Conservation (phyloP, 2,888 invertebrate genomes). For the Philereme vetulata region DNA sequence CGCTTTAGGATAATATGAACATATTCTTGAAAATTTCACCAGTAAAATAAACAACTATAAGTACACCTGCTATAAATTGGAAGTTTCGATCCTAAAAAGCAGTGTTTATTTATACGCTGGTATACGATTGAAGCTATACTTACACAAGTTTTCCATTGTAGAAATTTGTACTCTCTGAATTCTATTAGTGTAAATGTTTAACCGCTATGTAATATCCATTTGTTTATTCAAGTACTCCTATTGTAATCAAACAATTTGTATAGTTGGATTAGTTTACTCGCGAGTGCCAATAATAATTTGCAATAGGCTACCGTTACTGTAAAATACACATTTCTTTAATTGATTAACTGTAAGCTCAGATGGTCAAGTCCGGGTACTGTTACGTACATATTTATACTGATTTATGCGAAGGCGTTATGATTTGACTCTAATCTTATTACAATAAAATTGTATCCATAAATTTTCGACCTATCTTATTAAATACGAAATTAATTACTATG, state of each 20-base stretch:
- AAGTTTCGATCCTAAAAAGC: conserved; percentile 9
- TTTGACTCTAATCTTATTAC: conserved; percentile 52
- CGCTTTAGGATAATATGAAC: conserved; percentile 11
- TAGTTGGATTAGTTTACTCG: neutral
- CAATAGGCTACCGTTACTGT: conserved; percentile 47
- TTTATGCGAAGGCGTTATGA: conserved; percentile 52
- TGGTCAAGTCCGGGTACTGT: conserved; percentile 49
- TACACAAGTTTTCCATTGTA: conserved; percentile 21
- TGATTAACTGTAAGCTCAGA: conserved; percentile 59
- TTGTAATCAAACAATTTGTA: conserved; percentile 10
- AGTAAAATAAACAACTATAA: conserved; percentile 20
- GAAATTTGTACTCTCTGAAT: conserved; percentile 9
- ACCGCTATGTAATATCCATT: conserved; percentile 2
- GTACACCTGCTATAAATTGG: conserved; percentile 5
- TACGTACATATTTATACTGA: conserved; percentile 57
- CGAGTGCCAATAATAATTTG: conserved; percentile 29
- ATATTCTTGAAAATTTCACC: conserved; percentile 6
- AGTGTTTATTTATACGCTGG: conserved; percentile 7
- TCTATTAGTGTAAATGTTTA: conserved; percentile 14
- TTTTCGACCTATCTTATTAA: conserved; percentile 39
- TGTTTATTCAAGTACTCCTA: conserved; percentile 4
- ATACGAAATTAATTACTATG: conserved; percentile 37
- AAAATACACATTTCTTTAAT: conserved; percentile 60
- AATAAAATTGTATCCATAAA: conserved; percentile 40
- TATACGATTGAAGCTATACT: conserved; percentile 3